Evolutionary conservation across 2,888 invertebrate genomes (phyloP).

Genomic region (Stenoptilia bipunctidactyla): DNA sequence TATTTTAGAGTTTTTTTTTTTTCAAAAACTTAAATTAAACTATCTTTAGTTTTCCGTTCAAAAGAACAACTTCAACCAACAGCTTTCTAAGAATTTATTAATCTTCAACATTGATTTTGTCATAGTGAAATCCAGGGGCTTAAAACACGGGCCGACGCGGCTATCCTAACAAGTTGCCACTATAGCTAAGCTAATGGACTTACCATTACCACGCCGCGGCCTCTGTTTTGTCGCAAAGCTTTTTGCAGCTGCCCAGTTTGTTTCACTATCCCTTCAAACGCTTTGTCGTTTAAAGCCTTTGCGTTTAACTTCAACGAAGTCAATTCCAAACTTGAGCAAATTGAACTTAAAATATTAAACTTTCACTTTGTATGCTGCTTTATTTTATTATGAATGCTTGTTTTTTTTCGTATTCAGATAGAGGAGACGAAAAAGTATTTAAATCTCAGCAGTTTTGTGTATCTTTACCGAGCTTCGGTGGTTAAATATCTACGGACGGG

Average conservation of each 20-base stretch:
- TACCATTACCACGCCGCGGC: neutral
- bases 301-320: neutral
- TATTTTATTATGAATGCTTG: too few relatives aligned
- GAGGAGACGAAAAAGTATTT: constrained; percentile 53
- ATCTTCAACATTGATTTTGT: too few relatives aligned
- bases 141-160: too few relatives aligned
- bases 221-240: neutral
- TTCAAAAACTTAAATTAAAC: too few relatives aligned
- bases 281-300: neutral
- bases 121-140: too few relatives aligned
- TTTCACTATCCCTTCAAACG: neutral
- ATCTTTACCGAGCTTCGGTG: constrained; percentile 50
- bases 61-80: too few relatives aligned
- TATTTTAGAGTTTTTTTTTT: too few relatives aligned
- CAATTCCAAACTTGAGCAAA: neutral
- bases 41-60: too few relatives aligned
- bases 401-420: too few relatives aligned
- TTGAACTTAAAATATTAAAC: neutral
- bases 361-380: neutral
- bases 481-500: constrained; percentile 55
- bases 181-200: constrained; percentile 1
- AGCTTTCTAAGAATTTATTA: too few relatives aligned
- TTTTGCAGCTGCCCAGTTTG: neutral
- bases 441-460: constrained; percentile 56
- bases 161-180: neutral